Conservation (phyloP, 2,797 vertebrate genomes). For the Pyrrhura leucotis region DNA sequence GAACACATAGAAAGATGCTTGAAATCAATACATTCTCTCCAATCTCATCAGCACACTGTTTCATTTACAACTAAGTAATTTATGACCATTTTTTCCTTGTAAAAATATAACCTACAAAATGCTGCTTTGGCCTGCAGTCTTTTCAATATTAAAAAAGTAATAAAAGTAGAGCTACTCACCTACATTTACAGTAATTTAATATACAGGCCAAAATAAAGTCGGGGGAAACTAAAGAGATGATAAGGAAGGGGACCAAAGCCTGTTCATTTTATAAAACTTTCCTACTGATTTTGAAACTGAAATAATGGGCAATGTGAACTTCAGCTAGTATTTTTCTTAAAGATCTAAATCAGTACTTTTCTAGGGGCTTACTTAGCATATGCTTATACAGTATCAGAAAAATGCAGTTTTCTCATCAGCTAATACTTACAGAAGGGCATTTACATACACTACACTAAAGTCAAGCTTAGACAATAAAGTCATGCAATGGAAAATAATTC, state of each 20-base stretch:
- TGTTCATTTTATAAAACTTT: not conserved
- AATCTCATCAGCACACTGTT: not conserved
- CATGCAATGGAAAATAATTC: not conserved
- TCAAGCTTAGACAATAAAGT: not conserved
- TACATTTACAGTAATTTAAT: not conserved
- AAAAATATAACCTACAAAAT: not conserved
- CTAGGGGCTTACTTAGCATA: not conserved
- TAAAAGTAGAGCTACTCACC: not conserved
- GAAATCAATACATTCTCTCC: not conserved
- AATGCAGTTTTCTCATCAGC: not conserved
- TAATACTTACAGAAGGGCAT: not conserved
- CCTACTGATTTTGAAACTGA: not conserved
- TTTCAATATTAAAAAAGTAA: conserved; percentile 20
- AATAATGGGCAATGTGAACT: not conserved
- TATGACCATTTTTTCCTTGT: not conserved
- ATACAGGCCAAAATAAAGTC: not conserved
- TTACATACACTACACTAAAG: not conserved
- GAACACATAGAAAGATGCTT: not conserved
- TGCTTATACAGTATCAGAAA: not conserved
- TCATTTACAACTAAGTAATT: conserved; percentile 25
- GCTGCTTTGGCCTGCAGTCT: not conserved
- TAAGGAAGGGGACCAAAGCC: not conserved
- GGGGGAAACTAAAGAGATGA: not conserved
- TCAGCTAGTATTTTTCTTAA: not conserved
- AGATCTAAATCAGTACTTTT: not conserved